A percentile compares a stretch with the other conserved stretches of the same genome.
phyloP scores from a whole-genome alignment of 2,888 invertebrate genomes.

The Pasiphila rectangulata region DNA sequence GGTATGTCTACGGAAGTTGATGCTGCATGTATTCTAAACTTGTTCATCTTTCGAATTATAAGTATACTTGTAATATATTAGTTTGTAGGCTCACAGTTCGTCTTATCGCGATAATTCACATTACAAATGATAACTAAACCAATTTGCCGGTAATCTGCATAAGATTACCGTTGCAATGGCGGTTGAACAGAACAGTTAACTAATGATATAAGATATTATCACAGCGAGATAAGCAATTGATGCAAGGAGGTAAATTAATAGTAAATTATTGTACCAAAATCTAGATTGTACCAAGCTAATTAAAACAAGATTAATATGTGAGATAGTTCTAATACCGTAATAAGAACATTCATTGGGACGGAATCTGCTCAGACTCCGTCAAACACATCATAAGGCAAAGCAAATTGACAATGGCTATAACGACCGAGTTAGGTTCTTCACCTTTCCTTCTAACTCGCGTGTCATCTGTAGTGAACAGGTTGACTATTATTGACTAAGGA shows the following conservation, averaged over 20 bases:
- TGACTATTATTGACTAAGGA: no score
- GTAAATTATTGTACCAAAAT: constrained; percentile 5
- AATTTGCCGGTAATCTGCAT: constrained; percentile 11
- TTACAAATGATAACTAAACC: not conserved
- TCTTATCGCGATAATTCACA: not conserved
- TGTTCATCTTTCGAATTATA: no score
- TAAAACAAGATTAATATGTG: constrained; percentile 1
- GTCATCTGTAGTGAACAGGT: no score
- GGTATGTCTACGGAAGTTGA: no score
- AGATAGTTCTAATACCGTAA: constrained; percentile 2
- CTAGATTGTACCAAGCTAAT: not conserved
- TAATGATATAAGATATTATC: constrained; percentile 17
- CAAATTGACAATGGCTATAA: no score
- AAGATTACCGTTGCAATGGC: constrained; percentile 6
- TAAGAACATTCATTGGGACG: no score
- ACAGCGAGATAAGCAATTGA: constrained; percentile 8
- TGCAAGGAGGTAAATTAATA: constrained; percentile 1
- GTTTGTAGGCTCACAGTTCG: not conserved
- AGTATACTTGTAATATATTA: no score
- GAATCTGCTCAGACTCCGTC: no score
- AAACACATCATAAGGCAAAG: no score
- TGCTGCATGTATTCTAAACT: no score
- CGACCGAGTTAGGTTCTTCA: no score
- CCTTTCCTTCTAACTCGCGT: no score
- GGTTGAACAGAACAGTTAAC: constrained; percentile 5